Evolutionary conservation across 2,113 vertebrate genomes (phyloP).

Genomic region (Amphiprion ocellaris): DNA sequence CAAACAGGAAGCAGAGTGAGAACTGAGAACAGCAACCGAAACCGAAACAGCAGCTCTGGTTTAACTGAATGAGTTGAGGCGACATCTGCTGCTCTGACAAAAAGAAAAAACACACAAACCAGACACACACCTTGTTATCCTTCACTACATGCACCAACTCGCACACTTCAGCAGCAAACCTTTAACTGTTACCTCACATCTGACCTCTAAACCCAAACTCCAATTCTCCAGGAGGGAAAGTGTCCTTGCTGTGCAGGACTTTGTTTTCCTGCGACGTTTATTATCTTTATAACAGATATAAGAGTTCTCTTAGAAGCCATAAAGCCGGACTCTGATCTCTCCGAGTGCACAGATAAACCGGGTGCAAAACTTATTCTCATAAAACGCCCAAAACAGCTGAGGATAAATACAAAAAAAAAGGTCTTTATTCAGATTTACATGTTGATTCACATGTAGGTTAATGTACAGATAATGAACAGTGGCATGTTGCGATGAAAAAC

Average conservation of each 20-base stretch:
- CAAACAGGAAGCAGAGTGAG: conserved; percentile 71
- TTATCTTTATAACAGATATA: conserved; percentile 15
- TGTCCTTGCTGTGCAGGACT: background rate
- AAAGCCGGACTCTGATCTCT: conserved; percentile 56
- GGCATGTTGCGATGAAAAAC: conserved; percentile 2
- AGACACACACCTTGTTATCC: background rate
- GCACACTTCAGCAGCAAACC: conserved; percentile 5
- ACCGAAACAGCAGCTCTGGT: conserved; percentile 63
- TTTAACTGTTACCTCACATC: conserved; percentile 6
- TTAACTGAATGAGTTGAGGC: conserved; percentile 2
- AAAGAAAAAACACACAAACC: background rate
- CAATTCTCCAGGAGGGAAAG: no score
- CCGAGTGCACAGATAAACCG: conserved; percentile 23
- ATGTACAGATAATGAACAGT: conserved; percentile 34
- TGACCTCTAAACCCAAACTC: background rate
- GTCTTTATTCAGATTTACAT: conserved; percentile 69
- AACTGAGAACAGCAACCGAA: conserved; percentile 72
- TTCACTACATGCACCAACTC: conserved; percentile 7
- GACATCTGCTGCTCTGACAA: conserved; percentile 35
- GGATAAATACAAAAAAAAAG: conserved; percentile 60
- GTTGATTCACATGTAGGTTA: conserved; percentile 55
- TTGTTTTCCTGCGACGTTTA: conserved; percentile 4
- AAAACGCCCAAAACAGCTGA: background rate
- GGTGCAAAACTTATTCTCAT: background rate
- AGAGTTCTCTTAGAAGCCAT: background rate